Base-by-base conservation (phyloP, 2,888 invertebrate species). In the Cosmopolites sordidus region DNA sequence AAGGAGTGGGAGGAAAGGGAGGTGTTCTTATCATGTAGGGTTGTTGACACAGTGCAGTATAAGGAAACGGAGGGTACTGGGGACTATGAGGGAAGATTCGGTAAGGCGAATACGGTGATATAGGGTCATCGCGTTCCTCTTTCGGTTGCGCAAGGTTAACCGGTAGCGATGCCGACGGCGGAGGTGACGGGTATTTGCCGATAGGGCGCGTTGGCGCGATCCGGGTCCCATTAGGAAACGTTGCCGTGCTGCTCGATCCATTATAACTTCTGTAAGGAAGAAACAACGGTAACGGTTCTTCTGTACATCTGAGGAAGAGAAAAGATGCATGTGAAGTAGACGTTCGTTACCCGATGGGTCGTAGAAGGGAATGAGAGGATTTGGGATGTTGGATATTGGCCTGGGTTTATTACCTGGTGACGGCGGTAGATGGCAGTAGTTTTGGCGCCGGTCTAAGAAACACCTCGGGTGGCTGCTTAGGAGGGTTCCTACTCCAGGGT, bases 401-500 rank as follows among this genome's bases (percentile, higher is more conserved):
- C 22, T 3, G 22, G 22, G 22, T n/a, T 5, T 22, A 22, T 22
- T 56, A 56, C 56, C 56, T 52, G 42, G 56, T 49, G 8, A 49
- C 78, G 15, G 40, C 40, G 3, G 78, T 78, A 27, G 64, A 53
- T 37, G 63, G 60, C 47, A 82, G 80, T 42, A 77, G 75, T 62
- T 83, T 81, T 62, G 83, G 83, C 63, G 82, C 80, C 40, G 84
- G 84, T 64, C 83, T 77, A 52, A 84, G 78, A 76, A 84, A 84
- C 75, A 83, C 83, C 75, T 84, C 83, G 59, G 76, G 75, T 54
- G 75, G 78, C 67, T 77, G 78, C 60, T 71, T 72, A 56, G 72
- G 72, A 69, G 77, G 78, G 52, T 55, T 54, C 70, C 79, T 78
- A 73, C 79, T 77, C 75, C 79, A 79, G 71, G 78, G 78, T 69